Evolutionary conservation across 1,140 invertebrate species (phyloP), one percentile per base, ranked within the genome.

Genomic region (Tyrophagus putrescentiae): DNA sequence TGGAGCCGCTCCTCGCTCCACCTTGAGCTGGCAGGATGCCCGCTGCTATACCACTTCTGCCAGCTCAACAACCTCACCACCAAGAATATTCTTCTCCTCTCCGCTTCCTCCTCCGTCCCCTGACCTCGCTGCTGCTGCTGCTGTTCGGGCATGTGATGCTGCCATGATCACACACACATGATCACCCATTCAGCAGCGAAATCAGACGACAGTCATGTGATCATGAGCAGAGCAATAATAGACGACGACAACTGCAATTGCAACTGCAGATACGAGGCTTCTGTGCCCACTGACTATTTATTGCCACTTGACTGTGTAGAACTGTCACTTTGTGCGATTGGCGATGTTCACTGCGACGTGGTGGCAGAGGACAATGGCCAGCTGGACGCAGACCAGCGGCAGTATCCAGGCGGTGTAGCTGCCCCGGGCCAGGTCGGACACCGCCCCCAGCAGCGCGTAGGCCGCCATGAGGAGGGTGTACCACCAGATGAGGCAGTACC

Each of bases 341-440:
- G 31, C 31, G 44, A 48, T 29, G 23, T 48, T 29, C 23, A 48
- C 44, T 48, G 7, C 11, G 4, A 57, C 23, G 39, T 57, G 28
- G 27, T 57, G 56, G 4, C n/a, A 23, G 16, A 57, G 32, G 5
- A 36, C n/a, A 57, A 52, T 33, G 7, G 56, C 31, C 7, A 36
- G 21, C 9, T 33, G 13, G 18, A 33, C 56, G 28, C 31, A 18
- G 6, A 48, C 21, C 9, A 57, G 27, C 11, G 56, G 32, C 6
- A 57, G 13, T 7, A 57, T n/a, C 56, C 56, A 57, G 11, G 56
- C 6, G 23, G 56, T 23, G 16, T 33, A 33, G 9, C 56, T 29
- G 56, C 56, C 31, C 7, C 31, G 4, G 21, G 33, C 44, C 13
- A 33, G 21, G 6, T 52, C 31, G 21, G 31, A 33, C 4, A 4